A percentile compares a stretch with the other conserved stretches of the same genome.
These are phyloP conservation scores for Coturnix japonica DNA, from an alignment of 2,113 vertebrate genomes.

Conservation along the genomic window DNA sequence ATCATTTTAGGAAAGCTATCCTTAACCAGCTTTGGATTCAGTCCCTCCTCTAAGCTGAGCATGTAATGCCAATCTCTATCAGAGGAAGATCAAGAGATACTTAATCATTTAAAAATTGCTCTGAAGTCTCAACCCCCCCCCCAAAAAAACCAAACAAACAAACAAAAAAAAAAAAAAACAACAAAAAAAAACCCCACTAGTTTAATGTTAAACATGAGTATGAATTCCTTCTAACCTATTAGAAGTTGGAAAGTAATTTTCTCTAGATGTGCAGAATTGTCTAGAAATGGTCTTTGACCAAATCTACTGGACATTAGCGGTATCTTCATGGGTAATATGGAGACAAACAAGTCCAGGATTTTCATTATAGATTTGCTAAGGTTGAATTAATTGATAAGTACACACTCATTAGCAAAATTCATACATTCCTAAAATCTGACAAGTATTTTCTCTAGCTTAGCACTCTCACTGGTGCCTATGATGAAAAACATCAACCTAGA, in stretches of 20 bases:
- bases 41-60: background rate
- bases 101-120: background rate
- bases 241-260: background rate
- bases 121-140: background rate
- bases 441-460: conserved; percentile 41
- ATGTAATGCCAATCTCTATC: background rate
- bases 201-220: background rate
- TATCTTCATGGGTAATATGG: background rate
- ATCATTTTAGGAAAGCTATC: background rate
- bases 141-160: no score
- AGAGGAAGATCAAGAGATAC: background rate
- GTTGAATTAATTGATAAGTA: conserved; percentile 62
- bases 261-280: background rate
- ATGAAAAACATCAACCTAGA: conserved; percentile 61
- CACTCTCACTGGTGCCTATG: background rate
- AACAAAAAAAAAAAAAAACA: no score
- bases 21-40: background rate
- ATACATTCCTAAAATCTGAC: conserved; percentile 48
- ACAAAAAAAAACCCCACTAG: background rate
- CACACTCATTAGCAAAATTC: conserved; percentile 60
- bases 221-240: background rate
- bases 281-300: background rate
- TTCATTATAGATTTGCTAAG: conserved; percentile 35
- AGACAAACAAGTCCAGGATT: background rate
- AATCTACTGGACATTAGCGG: background rate